Evolutionary conservation across 37 sponge, comb jelly and placozoan genomes (phyloP).

Genomic region (Theonella swinhoei): DNA sequence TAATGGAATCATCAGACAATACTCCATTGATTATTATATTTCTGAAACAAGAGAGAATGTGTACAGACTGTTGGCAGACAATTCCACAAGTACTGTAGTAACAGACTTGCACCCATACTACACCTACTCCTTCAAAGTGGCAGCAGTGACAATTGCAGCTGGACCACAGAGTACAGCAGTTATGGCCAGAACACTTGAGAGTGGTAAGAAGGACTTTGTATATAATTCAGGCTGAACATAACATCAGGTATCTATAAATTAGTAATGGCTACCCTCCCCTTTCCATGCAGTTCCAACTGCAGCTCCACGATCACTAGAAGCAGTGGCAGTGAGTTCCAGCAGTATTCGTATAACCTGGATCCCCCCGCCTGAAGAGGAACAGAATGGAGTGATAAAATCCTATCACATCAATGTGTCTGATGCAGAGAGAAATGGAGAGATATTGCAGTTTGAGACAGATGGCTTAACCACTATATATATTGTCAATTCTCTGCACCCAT

Average conservation of each 20-base stretch:
- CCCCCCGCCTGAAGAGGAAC: conserved; percentile 3
- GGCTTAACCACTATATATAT: not conserved
- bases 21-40: not conserved
- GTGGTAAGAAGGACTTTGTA: conserved; percentile 1
- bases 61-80: not conserved
- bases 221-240: too few species aligned
- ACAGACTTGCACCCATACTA: conserved; percentile 8
- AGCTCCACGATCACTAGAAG: not conserved
- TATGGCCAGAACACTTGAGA: conserved; percentile 2
- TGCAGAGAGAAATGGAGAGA: not conserved
- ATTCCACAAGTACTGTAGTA: not conserved
- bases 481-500: conserved; percentile 14
- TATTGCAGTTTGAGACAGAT: not conserved
- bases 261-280: too few species aligned
- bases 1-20: conserved; percentile 8
- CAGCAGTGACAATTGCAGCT: conserved; percentile 4
- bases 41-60: not conserved
- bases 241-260: too few species aligned
- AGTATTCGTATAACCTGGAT: conserved; percentile 11
- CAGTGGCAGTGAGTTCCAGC: not conserved
- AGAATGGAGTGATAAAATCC: conserved; percentile 41
- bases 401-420: conserved; percentile 23
- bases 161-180: not conserved
- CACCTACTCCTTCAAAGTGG: not conserved
- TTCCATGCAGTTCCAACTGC: not conserved